Percentiles rank a stretch among this genome's conserved stretches.
Conservation (phyloP, 2,888 invertebrate genomes). For the Drosophila nr. perissopoda region DNA sequence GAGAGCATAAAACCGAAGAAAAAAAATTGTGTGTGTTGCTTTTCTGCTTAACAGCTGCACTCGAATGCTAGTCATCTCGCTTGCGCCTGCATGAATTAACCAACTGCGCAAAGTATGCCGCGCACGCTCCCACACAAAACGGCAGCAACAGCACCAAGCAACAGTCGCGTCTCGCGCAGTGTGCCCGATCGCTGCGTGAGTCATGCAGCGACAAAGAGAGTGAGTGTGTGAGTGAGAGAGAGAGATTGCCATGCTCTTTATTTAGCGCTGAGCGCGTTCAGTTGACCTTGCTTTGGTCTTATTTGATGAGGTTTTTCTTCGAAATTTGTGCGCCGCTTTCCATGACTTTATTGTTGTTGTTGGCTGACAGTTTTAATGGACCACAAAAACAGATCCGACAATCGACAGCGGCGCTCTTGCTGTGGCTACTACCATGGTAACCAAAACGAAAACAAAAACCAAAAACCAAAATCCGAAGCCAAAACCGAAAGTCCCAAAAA, state of each 20-base stretch:
- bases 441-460: slow-evolving; percentile 30
- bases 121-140: slow-evolving; percentile 67
- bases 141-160: slow-evolving; percentile 22
- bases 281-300: slow-evolving; percentile 75
- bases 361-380: slow-evolving; percentile 67
- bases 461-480: slow-evolving; percentile 28
- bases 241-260: slow-evolving; percentile 16
- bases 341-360: slow-evolving; percentile 55
- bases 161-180: slow-evolving; percentile 53
- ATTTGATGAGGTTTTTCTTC: slow-evolving; percentile 58
- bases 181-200: slow-evolving; percentile 44
- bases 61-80: slow-evolving; percentile 17
- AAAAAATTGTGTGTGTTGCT: slow-evolving; percentile 35
- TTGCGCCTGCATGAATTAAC: slow-evolving; percentile 11
- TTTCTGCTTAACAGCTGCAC: slow-evolving; percentile 46
- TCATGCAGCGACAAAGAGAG: slow-evolving; percentile 42
- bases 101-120: slow-evolving; percentile 50
- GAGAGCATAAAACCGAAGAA: slow-evolving; percentile 41
- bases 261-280: slow-evolving; percentile 33
- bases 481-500: slow-evolving; percentile 6
- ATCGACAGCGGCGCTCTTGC: slow-evolving; percentile 24
- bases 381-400: slow-evolving; percentile 61
- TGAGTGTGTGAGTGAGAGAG: not conserved
- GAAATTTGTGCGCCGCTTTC: slow-evolving; percentile 69
- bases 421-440: slow-evolving; percentile 37